Evolutionary conservation across 2,888 invertebrate species (phyloP).

Genomic region (Prenolepis imparis): DNA sequence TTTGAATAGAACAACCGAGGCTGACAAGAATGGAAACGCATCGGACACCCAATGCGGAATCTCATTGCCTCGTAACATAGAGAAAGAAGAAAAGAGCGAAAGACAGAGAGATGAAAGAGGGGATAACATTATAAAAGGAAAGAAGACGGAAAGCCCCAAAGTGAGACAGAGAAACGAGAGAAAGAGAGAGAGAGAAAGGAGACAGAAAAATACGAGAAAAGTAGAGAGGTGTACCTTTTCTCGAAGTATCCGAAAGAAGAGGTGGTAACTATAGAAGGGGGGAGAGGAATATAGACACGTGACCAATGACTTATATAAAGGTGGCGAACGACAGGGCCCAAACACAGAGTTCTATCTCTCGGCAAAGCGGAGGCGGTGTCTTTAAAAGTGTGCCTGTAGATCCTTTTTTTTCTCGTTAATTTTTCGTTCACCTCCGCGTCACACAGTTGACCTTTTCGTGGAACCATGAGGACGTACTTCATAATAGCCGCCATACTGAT

Average conservation of each 20-base stretch:
- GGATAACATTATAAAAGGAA: neutral
- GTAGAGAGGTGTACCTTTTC: conserved; percentile 76
- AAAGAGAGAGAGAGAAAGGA: conserved; percentile 39
- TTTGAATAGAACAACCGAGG: neutral
- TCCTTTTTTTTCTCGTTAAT: conserved; percentile 64
- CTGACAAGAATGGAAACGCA: conserved; percentile 19
- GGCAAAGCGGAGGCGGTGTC: conserved; percentile 71
- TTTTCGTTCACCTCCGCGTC: conserved; percentile 31
- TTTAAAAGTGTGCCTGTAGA: conserved; percentile 69
- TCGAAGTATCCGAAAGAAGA: conserved; percentile 66
- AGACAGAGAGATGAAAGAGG: conserved; percentile 38
- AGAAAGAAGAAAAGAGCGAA: conserved; percentile 27
- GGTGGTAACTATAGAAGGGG: conserved; percentile 69
- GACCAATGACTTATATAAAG: conserved; percentile 86
- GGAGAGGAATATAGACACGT: conserved; percentile 83
- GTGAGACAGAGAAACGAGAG: conserved; percentile 48
- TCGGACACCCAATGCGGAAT: neutral
- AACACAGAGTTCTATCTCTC: conserved; percentile 84
- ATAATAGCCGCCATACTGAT: conserved; percentile 85
- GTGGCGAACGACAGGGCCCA: conserved; percentile 83
- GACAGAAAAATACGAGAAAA: conserved; percentile 67
- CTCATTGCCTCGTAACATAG: neutral
- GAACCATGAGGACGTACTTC: conserved; percentile 84
- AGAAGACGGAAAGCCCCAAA: conserved; percentile 23
- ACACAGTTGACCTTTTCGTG: conserved; percentile 60